phyloP scores from a whole-genome alignment of 2,888 invertebrate species.

The Orthonychiurus folsomi region DNA sequence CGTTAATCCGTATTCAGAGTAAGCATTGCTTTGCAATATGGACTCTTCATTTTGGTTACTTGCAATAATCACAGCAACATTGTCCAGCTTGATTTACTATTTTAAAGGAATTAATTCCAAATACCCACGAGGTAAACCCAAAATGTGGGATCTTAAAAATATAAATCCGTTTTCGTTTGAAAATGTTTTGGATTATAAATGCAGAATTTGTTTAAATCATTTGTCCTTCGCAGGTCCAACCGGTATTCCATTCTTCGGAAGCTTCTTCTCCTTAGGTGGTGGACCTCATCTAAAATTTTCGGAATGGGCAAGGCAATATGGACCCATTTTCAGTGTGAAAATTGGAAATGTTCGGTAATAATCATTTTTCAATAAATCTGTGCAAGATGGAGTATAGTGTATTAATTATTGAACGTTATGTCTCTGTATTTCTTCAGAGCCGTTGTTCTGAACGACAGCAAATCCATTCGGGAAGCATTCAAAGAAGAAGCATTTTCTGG shows the following conservation, averaged over 20 bases:
- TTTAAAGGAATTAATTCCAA: no score
- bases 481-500: not conserved
- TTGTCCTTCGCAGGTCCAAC: not conserved
- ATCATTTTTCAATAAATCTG: no score
- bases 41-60: no score
- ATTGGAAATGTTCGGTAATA: not conserved
- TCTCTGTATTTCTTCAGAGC: not conserved
- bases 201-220: no score
- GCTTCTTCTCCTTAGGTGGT: not conserved
- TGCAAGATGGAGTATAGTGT: no score
- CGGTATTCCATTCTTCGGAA: not conserved
- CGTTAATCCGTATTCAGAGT: no score
- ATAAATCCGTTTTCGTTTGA: not conserved
- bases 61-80: no score
- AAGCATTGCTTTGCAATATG: no score
- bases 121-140: not conserved
- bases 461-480: not conserved
- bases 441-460: not conserved
- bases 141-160: not conserved
- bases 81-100: no score
- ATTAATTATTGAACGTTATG: no score
- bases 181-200: not conserved
- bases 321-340: not conserved
- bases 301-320: not conserved
- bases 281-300: not conserved